These are phyloP conservation scores for Adela reaumurella DNA, from an alignment of 2,888 invertebrate species.

Conservation along the genomic window DNA sequence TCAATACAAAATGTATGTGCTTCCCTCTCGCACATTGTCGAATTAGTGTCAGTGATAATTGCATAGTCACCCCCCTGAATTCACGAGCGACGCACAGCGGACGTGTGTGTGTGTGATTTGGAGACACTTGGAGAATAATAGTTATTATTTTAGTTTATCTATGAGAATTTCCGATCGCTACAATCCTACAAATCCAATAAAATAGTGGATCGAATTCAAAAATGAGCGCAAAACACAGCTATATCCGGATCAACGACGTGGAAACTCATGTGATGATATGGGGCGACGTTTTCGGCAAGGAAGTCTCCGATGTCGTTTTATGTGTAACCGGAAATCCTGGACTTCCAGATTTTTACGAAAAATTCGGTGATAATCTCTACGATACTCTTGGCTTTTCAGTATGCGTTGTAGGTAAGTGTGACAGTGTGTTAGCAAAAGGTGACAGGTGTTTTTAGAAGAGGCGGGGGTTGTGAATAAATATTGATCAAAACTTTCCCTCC, in stretches of 20 bases:
- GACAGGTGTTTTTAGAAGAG: no score
- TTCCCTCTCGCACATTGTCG: no score
- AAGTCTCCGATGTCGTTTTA: conserved; percentile 63
- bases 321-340: conserved; percentile 89
- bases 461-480: no score
- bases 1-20: no score
- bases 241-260: conserved; percentile 55
- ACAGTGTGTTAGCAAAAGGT: no score
- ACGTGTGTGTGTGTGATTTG: not conserved
- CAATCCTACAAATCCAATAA: no score
- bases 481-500: no score
- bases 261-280: conserved; percentile 71
- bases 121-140: not conserved
- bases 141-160: no score
- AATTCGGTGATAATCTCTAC: conserved; percentile 67
- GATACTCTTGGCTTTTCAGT: conserved; percentile 64
- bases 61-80: no score
- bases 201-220: not conserved
- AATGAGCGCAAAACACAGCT: not conserved
- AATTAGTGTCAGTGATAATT: no score
- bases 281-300: conserved; percentile 62
- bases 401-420: conserved; percentile 66
- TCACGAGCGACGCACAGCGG: no score
- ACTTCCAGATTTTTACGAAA: conserved; percentile 72
- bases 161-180: no score